phyloP scores from a whole-genome alignment of 2,113 vertebrate species.

The Collichthys lucidus region DNA sequence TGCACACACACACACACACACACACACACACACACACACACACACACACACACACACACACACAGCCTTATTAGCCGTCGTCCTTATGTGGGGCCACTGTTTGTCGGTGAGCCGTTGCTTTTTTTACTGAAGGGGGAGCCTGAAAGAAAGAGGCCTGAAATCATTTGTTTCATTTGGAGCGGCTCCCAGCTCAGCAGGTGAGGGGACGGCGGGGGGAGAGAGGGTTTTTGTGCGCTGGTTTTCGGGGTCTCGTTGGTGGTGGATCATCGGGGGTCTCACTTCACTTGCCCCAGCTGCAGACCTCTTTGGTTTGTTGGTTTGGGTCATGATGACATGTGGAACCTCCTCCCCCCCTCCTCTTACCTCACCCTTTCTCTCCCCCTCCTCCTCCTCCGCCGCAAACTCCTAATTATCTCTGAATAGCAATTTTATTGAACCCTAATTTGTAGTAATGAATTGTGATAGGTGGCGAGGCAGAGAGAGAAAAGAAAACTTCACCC shows the following conservation, averaged over 20 bases:
- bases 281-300: slow-evolving; percentile 85
- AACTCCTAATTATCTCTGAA: slow-evolving; percentile 92
- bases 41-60: slow-evolving; percentile 22
- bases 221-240: slow-evolving; percentile 33
- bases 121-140: slow-evolving; percentile 63
- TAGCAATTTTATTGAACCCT: slow-evolving; percentile 90
- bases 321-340: slow-evolving; percentile 75
- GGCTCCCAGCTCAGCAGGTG: slow-evolving; percentile 88
- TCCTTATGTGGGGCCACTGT: slow-evolving; percentile 82
- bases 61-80: slow-evolving; percentile 85
- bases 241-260: slow-evolving; percentile 55
- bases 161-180: slow-evolving; percentile 89
- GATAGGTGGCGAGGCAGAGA: slow-evolving; percentile 82
- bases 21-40: slow-evolving; percentile 41
- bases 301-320: slow-evolving; percentile 73
- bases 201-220: slow-evolving; percentile 61
- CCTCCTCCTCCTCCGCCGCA: slow-evolving; percentile 68
- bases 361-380: slow-evolving; percentile 28
- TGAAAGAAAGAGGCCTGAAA: slow-evolving; percentile 80
- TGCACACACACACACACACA: slow-evolving; percentile 66
- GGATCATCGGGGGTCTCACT: slow-evolving; percentile 79
- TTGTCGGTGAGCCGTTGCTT: slow-evolving; percentile 64
- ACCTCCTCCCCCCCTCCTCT: slow-evolving; percentile 25
- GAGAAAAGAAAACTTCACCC: slow-evolving; percentile 62
- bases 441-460: slow-evolving; percentile 92